Percentiles rank a stretch among this genome's conserved stretches.
Evolutionary conservation across 2,113 vertebrate species (phyloP).

Genomic region (Polypterus bichir): DNA sequence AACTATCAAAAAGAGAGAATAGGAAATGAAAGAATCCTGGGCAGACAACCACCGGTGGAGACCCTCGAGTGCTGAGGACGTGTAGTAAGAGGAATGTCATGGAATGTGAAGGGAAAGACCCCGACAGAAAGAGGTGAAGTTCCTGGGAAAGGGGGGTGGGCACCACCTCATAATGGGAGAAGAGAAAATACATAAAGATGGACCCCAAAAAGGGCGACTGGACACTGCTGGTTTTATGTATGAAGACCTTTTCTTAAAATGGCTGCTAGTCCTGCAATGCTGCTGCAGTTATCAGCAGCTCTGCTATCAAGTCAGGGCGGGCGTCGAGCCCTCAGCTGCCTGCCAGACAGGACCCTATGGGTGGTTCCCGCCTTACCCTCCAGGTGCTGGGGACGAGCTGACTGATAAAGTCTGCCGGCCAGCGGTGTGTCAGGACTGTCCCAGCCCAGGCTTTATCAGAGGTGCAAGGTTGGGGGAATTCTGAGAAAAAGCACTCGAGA

Average conservation of each 20-base stretch:
- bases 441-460: background rate
- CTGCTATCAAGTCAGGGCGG: conserved; percentile 34
- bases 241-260: no score
- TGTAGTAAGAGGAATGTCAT: no score
- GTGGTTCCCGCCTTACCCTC: background rate
- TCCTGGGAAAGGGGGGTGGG: no score
- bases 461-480: conserved; percentile 1
- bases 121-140: no score
- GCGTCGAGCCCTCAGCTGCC: conserved; percentile 18
- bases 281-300: conserved; percentile 1
- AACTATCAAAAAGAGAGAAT: no score
- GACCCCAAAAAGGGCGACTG: background rate
- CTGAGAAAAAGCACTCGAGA: conserved; percentile 11
- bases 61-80: no score
- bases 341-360: background rate
- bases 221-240: background rate
- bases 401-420: conserved; percentile 40
- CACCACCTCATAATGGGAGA: no score
- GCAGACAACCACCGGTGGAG: no score
- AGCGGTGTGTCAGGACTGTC: conserved; percentile 32
- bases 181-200: no score
- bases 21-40: no score
- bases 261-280: background rate
- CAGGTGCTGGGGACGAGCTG: conserved; percentile 21
- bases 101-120: no score